Conservation (phyloP, 1,140 invertebrate genomes). For the Papilio glaucus region DNA sequence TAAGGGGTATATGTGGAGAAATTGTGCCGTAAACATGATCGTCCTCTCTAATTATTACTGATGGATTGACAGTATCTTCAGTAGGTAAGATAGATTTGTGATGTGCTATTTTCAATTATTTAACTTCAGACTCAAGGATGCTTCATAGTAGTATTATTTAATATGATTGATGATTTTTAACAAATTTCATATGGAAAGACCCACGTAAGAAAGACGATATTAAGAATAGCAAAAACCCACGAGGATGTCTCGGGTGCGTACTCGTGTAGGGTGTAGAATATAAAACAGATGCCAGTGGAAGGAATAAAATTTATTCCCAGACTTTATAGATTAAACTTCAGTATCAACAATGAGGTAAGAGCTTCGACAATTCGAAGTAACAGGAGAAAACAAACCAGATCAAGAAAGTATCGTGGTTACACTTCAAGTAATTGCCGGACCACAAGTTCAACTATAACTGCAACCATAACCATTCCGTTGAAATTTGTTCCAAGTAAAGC, state of each 20-base stretch:
- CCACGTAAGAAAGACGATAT: background rate
- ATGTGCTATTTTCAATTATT: background rate
- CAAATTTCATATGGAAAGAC: too few relatives aligned
- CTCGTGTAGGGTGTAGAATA: background rate
- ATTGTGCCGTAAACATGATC: slow-evolving; percentile 19
- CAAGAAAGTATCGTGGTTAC: slow-evolving; percentile 53
- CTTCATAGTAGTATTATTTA: too few relatives aligned
- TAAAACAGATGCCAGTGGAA: background rate
- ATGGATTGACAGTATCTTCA: background rate
- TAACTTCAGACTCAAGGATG: background rate
- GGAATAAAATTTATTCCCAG: background rate
- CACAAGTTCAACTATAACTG: slow-evolving; percentile 69
- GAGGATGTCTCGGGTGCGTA: background rate
- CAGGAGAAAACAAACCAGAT: slow-evolving; percentile 51
- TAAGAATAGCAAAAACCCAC: background rate
- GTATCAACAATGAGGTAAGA: background rate
- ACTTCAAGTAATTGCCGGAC: slow-evolving; percentile 63
- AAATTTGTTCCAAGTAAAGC: slow-evolving; percentile 61
- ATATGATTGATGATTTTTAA: too few relatives aligned
- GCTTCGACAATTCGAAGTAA: slow-evolving; percentile 37
- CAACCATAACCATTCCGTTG: slow-evolving; percentile 60
- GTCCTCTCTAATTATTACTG: slow-evolving; percentile 3
- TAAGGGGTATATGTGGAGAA: slow-evolving; percentile 46
- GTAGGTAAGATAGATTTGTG: background rate
- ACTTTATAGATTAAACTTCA: background rate